These are phyloP conservation scores for Dicerorhinus sumatrensis DNA, from an alignment of 2,113 vertebrate species.

Conservation along the genomic window DNA sequence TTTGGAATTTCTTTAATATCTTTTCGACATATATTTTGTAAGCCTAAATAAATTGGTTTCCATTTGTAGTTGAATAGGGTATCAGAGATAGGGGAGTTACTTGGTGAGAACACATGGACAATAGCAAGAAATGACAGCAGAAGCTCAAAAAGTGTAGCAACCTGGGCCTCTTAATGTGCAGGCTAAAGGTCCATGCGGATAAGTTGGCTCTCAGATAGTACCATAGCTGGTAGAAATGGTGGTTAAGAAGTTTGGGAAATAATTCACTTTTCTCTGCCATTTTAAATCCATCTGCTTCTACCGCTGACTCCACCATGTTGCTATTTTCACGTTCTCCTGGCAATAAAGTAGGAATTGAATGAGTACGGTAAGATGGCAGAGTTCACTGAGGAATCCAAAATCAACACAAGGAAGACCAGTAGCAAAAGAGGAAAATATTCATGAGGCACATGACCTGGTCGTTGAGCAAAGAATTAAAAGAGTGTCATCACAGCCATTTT, in stretches of 20 bases:
- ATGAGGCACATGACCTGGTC: background rate
- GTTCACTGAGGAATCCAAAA: background rate
- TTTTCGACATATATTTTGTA: conserved; percentile 23
- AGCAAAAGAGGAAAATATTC: background rate
- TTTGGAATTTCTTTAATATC: background rate
- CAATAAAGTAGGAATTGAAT: background rate
- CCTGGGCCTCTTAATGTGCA: background rate
- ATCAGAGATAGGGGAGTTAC: background rate
- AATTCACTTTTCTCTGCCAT: background rate
- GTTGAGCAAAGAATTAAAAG: conserved; percentile 20
- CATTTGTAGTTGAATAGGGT: background rate
- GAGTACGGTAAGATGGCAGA: background rate
- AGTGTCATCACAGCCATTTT: background rate
- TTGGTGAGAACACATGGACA: background rate
- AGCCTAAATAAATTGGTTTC: background rate
- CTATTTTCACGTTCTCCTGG: background rate
- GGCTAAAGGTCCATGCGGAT: background rate
- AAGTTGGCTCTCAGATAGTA: background rate
- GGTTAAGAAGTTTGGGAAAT: background rate
- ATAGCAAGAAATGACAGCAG: background rate
- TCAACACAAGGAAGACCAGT: background rate
- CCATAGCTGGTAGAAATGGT: background rate
- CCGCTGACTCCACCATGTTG: background rate
- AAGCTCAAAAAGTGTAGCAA: background rate
- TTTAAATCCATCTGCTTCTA: background rate